Base-by-base conservation (phyloP, 1,140 invertebrate genomes). In the Drosophila tani region DNA sequence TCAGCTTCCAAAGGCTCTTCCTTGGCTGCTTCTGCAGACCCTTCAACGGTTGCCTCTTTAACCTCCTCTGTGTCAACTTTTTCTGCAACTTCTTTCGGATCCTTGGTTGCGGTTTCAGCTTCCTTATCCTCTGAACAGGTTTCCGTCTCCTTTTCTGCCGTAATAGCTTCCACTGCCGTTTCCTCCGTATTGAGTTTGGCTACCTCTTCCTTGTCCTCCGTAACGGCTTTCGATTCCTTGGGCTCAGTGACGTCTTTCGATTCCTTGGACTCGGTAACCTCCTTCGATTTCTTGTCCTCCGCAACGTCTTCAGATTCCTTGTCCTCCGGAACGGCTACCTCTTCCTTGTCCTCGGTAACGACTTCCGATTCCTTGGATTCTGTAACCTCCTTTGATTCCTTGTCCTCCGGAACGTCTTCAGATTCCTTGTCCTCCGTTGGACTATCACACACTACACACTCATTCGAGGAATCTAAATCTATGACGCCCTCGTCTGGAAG, bases 381-480 rank as follows among this genome's bases (percentile, higher is more conserved):
- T n/a, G n/a, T n/a, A n/a, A n/a, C n/a, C n/a, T n/a, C n/a, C n/a
- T n/a, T n/a, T n/a, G 41, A 41, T 24, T 71, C 53, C 38, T 47
- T 29, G 8, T 14, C 38, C n/a, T 50, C 40, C n/a, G 45, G 27
- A 15, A 29, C 9, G 40, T 29, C 50, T 46, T 56, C 11, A 4
- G 15, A 3, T 19, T 69, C 45, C 15, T 58, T 47, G 3, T 7
- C 15, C 3, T 69, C 50, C 6, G 17, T n/a, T 29, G 29, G 43
- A 1, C 38, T 29, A 19, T 68, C 69, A 8, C 57, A 55, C 7
- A 24, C 24, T 8, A 21, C 7, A 57, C 49, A 46, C 45, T 81
- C 79, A n/a, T 69, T 55, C 1, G 79, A 76, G 12, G 78, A 69
- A 19, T 81, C 70, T 11, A 81, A 43, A 50, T 81, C 79, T 46